A percentile compares a stretch with the other conserved stretches of the same genome.
These are phyloP conservation scores for Enteromius treurensis DNA, from an alignment of 2,797 vertebrate genomes.

Conservation along the genomic window DNA sequence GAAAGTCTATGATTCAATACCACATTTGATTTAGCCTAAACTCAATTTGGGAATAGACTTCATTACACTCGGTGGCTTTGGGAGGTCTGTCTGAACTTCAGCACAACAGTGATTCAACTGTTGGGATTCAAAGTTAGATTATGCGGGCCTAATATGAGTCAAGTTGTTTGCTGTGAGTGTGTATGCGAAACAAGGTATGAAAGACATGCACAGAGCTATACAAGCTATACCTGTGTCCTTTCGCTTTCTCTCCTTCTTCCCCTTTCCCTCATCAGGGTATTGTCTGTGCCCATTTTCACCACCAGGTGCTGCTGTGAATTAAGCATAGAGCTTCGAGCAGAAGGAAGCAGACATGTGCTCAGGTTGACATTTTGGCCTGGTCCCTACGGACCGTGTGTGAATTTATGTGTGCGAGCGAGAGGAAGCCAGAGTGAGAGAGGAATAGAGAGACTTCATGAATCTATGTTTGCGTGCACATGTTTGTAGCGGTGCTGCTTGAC, in stretches of 20 bases:
- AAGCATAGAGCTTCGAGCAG: conserved; percentile 77
- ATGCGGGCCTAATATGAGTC: conserved; percentile 68
- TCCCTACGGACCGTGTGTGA: conserved; percentile 70
- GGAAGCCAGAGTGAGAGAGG: conserved; percentile 18
- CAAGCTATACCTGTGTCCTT: conserved; percentile 33
- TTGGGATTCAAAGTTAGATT: conserved; percentile 74
- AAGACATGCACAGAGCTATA: conserved; percentile 57
- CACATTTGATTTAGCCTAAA: conserved; percentile 79
- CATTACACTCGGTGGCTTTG: conserved; percentile 77
- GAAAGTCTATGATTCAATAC: conserved; percentile 76
- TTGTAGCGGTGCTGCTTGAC: conserved; percentile 51
- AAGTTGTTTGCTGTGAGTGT: conserved; percentile 58
- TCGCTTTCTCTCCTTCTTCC: conserved; percentile 34
- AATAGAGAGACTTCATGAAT: conserved; percentile 49
- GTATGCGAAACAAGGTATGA: neutral
- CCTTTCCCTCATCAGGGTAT: conserved; percentile 26
- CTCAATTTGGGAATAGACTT: conserved; percentile 81
- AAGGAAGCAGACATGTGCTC: conserved; percentile 74
- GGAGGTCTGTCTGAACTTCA: conserved; percentile 73
- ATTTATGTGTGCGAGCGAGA: conserved; percentile 30
- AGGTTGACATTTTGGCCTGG: conserved; percentile 78
- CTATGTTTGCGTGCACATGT: conserved; percentile 57
- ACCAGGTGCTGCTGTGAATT: conserved; percentile 87
- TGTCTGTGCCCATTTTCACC: conserved; percentile 77
- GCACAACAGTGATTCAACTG: conserved; percentile 64